A percentile compares a stretch with the other conserved stretches of the same genome.
These are phyloP conservation scores for Patella vulgata DNA, from an alignment of 1,140 invertebrate genomes.

Conservation along the genomic window DNA sequence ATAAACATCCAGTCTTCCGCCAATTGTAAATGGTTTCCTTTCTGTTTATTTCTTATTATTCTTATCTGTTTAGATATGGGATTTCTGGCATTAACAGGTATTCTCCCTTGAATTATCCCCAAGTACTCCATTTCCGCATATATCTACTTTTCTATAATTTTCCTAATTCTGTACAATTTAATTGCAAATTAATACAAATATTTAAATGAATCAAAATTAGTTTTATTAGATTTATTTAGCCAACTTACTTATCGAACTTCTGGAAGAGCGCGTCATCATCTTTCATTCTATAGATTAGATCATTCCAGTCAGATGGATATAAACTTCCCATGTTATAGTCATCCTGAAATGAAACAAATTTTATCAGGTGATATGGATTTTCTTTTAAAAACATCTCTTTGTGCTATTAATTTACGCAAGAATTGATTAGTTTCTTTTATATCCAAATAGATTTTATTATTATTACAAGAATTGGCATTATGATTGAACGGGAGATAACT, in stretches of 20 bases:
- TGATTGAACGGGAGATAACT: background rate
- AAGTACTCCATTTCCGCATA: too few species aligned
- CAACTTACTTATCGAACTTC: constrained; percentile 43
- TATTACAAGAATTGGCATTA: background rate
- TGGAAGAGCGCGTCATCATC: constrained; percentile 41
- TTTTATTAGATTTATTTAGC: too few species aligned
- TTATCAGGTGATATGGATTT: background rate
- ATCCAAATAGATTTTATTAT: background rate
- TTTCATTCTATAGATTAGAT: constrained; percentile 45
- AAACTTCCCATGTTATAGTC: constrained; percentile 32
- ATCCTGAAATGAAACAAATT: constrained; percentile 28
- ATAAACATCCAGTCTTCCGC: too few species aligned
- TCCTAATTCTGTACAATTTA: too few species aligned
- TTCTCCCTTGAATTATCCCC: too few species aligned
- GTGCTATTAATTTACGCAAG: background rate
- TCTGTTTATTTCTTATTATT: too few species aligned
- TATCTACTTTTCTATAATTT: too few species aligned
- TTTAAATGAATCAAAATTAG: too few species aligned
- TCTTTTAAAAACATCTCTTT: background rate
- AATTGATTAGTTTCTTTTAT: background rate
- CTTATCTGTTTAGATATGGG: too few species aligned
- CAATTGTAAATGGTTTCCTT: too few species aligned
- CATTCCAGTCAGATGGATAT: constrained; percentile 46
- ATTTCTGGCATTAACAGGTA: too few species aligned
- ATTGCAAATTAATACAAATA: too few species aligned